Evolutionary conservation across 1,140 invertebrate genomes (phyloP), one percentile per base, ranked within the genome.

Genomic region (Drosophila auraria): DNA sequence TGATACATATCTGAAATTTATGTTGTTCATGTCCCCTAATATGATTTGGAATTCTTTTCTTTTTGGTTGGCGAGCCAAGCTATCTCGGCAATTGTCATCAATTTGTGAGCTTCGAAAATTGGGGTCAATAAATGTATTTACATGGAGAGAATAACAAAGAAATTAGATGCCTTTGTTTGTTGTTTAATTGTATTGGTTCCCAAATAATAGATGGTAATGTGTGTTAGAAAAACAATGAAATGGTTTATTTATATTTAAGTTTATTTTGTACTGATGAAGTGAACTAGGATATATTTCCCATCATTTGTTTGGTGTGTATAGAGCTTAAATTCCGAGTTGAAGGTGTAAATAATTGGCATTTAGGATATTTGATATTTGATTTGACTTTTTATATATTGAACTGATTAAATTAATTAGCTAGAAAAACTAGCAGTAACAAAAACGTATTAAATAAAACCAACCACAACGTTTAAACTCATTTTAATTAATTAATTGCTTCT

Each of bases 1-100:
- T 78, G 50, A 60, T 78, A 78, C 56, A 78, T 77, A 69, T 61
- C 73, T 44, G 27, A 69, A 60, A 78, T 78, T 78, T 78, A 78
- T 78, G 62, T 56, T 65, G 36, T 38, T 42, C 54, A 30, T 51
- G 30, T 47, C 53, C 38, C 12, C 27, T 70, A 42, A 71, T 30
- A 58, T 40, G 51, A 71, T 40, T 59, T 14, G 8, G 44, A 56
- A 58, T 33, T 72, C 20, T 30, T 50, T 38, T 40, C 14, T 36
- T 5, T 40, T 58, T 58, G 51, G 51, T 59, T 70, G 8, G 27
- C 15, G 3, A 72, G 66, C 44, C 47, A 50, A 75, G 50, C 15
- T 47, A 74, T 74, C 50, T 50, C 11, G 33, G 44, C 58, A 57
- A 38, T 72, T 56, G 50, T 62, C 51, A 72, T 40, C 54, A 69